These are phyloP conservation scores for Amblyopsis rosae DNA, from an alignment of 2,113 vertebrate genomes.

Conservation along the genomic window DNA sequence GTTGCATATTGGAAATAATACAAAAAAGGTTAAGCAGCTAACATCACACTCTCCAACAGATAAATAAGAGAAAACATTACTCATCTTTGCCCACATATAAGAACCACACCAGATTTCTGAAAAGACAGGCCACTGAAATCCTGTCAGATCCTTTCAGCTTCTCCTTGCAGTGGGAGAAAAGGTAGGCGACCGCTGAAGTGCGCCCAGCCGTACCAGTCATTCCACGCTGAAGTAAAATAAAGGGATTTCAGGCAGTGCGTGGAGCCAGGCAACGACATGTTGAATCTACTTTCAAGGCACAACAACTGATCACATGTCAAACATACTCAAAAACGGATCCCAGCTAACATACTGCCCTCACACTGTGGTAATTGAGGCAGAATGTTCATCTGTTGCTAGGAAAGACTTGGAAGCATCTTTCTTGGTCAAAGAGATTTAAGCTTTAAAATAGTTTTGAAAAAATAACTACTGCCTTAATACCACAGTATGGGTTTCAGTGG, in stretches of 20 bases:
- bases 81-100: constrained; percentile 78
- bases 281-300: constrained; percentile 99
- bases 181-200: neutral
- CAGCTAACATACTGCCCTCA: constrained; percentile 18
- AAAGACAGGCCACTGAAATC: constrained; percentile 61
- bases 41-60: constrained; percentile 87
- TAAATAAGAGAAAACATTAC: constrained; percentile 82
- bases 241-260: constrained; percentile 56
- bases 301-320: constrained; percentile 91
- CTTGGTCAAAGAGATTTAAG: constrained; percentile 42
- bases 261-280: constrained; percentile 91
- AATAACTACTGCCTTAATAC: constrained; percentile 54
- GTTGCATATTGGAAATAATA: constrained; percentile 99
- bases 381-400: constrained; percentile 3
- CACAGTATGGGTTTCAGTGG: constrained; percentile 55
- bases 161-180: constrained; percentile 9
- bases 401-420: constrained; percentile 43
- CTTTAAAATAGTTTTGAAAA: constrained; percentile 63
- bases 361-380: constrained; percentile 42
- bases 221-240: constrained; percentile 31
- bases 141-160: constrained; percentile 34
- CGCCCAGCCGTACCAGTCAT: constrained; percentile 6
- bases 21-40: constrained; percentile 99
- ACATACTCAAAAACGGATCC: constrained; percentile 76
- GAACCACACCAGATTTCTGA: constrained; percentile 82